Evolutionary conservation across 2,888 invertebrate species (phyloP), one percentile per base, ranked within the genome.

Genomic region (Drosophila monieri): DNA sequence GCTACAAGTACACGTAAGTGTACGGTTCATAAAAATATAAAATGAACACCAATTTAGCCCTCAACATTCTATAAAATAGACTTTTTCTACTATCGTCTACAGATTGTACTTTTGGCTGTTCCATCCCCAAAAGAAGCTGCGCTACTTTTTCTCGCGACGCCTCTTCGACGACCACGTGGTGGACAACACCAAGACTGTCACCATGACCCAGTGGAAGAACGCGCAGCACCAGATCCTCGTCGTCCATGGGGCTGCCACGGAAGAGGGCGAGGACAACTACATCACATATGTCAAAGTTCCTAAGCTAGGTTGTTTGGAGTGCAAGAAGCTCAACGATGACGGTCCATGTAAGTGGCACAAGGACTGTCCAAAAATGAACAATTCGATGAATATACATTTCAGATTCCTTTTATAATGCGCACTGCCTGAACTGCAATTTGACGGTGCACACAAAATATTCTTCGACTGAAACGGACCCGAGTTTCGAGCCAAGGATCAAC

Each of bases 371-470:
- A 6, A 9, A 6, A 0, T 1, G 0, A 6, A 21, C 30, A 8
- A 37, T 25, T 37, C 30, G 1, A 5, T 9, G 12, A n/a, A 6
- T 15, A 6, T 15, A 3, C 4, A 43, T 59, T 74, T 91, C 91
- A 91, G 93, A 92, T 87, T 91, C 92, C 68, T 94, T 94, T 80
- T 94, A 94, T 80, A 93, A 95, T 54, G 94, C 94, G 88, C 92
- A 95, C 78, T 98, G 98, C 90, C 92, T 97, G 61, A 95, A 95
- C 88, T 98, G 98, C 90, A 97, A 97, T 89, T 95, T 97, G 79
- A 97, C 97, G 48, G 94, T 98, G 74, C 98, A 98, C 91, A 97
- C 97, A 78, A 96, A 96, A 89, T 97, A 97, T 90, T 96, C 97
- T 89, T 95, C 97, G 80, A 96, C 96, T n/a, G 95, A 96, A 46